A percentile compares a stretch with the other conserved stretches of the same genome.
phyloP scores from a whole-genome alignment of 2,113 vertebrate genomes.

The Sebastes fasciatus region DNA sequence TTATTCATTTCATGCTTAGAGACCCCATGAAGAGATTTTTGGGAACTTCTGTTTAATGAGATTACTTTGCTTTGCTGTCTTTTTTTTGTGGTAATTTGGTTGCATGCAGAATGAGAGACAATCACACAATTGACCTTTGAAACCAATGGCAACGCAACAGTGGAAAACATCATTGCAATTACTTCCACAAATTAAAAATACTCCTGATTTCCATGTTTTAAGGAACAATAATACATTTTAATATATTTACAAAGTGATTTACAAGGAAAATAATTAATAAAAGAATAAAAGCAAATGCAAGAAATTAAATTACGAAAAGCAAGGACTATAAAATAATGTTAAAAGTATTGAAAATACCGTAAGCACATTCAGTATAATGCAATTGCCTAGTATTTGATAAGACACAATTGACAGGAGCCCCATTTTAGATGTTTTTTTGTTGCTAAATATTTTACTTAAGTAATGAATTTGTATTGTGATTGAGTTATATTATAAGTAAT shows the following conservation, averaged over 20 bases:
- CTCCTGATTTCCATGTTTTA: neutral
- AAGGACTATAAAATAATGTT: neutral
- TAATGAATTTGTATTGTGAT: no score
- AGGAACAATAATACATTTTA: neutral
- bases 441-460: neutral
- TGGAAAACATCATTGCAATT: neutral
- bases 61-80: neutral
- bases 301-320: neutral
- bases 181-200: neutral
- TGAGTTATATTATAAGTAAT: no score
- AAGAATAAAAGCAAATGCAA: neutral
- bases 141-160: neutral
- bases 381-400: neutral
- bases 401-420: no score
- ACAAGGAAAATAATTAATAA: neutral
- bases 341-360: neutral
- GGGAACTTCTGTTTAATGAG: slow-evolving; percentile 1
- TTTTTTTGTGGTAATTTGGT: neutral
- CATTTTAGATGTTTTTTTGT: neutral
- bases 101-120: neutral
- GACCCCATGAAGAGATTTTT: neutral
- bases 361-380: neutral
- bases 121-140: neutral
- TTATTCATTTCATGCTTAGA: neutral
- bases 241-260: neutral